Evolutionary conservation across 2,113 vertebrate genomes (phyloP).

Genomic region (Macrotis lagotis): DNA sequence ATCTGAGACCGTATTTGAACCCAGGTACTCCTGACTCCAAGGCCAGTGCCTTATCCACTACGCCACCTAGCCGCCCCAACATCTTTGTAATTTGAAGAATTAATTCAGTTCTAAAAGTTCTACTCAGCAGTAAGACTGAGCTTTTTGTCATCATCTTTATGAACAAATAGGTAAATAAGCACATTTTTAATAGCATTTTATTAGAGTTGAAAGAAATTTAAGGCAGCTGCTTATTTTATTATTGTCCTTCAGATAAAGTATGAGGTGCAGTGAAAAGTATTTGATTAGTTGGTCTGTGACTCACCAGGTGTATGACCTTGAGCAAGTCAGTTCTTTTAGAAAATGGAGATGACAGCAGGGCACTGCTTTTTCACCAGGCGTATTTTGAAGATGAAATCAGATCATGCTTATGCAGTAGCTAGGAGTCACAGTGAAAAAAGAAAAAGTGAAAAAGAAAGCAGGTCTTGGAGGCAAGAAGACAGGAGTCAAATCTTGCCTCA

Average conservation of each 20-base stretch:
- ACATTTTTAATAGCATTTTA: constrained; percentile 22
- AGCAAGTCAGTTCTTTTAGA: not conserved
- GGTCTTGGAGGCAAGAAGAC: not conserved
- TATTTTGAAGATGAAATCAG: not conserved
- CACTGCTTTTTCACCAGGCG: not conserved
- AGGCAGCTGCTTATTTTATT: constrained; percentile 5
- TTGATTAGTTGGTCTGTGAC: not conserved
- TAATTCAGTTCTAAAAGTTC: not conserved
- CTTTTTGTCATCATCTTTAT: constrained; percentile 17
- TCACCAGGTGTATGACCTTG: not conserved
- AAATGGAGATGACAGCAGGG: not conserved
- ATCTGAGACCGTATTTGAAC: too few relatives aligned
- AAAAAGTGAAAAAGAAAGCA: too few relatives aligned
- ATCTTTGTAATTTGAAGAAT: constrained; percentile 50
- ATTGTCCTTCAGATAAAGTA: not conserved
- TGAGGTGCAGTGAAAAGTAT: not conserved
- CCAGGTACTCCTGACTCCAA: too few relatives aligned
- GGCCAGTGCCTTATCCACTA: too few relatives aligned
- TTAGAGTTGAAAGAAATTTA: constrained; percentile 14
- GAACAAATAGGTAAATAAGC: not conserved
- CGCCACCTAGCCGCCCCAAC: too few relatives aligned
- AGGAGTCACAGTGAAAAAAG: not conserved
- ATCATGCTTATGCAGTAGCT: not conserved
- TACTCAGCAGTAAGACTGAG: constrained; percentile 19
- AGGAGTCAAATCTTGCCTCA: not conserved